Evolutionary conservation across 2,888 invertebrate species (phyloP).

Genomic region (Oconnorella tubifera): DNA sequence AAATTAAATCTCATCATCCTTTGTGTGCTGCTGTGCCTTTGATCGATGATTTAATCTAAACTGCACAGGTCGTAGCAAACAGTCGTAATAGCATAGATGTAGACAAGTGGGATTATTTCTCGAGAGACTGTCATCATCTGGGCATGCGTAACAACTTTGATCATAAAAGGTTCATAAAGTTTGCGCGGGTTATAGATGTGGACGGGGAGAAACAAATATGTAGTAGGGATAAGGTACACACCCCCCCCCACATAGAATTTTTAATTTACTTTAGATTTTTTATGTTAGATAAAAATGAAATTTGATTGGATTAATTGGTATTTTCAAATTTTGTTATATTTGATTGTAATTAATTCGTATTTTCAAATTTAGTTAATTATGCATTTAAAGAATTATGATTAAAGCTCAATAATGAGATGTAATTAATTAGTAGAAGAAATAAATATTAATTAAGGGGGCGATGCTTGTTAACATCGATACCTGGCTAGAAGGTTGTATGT

Average conservation of each 20-base stretch:
- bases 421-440: too few species aligned
- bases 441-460: too few species aligned
- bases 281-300: not conserved
- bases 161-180: slow-evolving; percentile 56
- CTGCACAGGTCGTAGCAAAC: slow-evolving; percentile 65
- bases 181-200: slow-evolving; percentile 39
- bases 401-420: too few species aligned
- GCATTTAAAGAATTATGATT: too few species aligned
- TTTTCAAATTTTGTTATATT: too few species aligned
- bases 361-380: too few species aligned
- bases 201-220: slow-evolving; percentile 30
- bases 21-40: not conserved
- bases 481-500: too few species aligned
- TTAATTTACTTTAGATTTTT: not conserved
- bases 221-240: slow-evolving; percentile 29
- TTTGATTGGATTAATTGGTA: too few species aligned
- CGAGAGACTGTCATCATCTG: slow-evolving; percentile 62
- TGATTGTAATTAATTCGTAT: too few species aligned
- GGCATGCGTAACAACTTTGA: slow-evolving; percentile 57
- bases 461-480: too few species aligned
- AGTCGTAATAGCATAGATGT: slow-evolving; percentile 64
- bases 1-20: not conserved
- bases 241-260: not conserved
- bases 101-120: slow-evolving; percentile 69
- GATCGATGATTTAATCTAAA: too few species aligned